Percentiles rank a stretch among this genome's conserved stretches.
These are phyloP conservation scores for Formica selysi DNA, from an alignment of 1,140 invertebrate species.

Conservation along the genomic window DNA sequence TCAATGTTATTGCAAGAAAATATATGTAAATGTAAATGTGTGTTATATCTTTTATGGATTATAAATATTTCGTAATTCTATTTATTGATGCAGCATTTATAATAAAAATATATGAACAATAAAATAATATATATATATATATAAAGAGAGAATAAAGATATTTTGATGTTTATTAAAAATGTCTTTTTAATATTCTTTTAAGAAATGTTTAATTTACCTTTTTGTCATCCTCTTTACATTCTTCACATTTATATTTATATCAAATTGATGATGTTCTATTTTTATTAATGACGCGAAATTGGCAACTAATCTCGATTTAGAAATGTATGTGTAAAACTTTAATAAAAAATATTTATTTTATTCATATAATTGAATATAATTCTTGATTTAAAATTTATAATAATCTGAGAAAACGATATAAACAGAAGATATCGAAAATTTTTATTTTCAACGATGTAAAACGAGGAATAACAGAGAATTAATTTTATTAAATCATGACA, in stretches of 20 bases:
- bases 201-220: conserved; percentile 5
- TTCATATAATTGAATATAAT: neutral
- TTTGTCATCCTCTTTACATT: neutral
- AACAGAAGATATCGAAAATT: neutral
- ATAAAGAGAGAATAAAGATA: neutral
- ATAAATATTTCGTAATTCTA: conserved; percentile 36
- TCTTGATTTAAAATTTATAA: neutral
- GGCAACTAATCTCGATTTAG: conserved; percentile 30
- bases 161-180: conserved; percentile 31
- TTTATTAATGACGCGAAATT: neutral
- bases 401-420: neutral
- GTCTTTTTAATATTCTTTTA: neutral
- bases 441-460: neutral
- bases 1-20: conserved; percentile 39
- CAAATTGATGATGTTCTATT: neutral
- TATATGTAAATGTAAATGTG: neutral
- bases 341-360: neutral
- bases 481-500: conserved; percentile 69
- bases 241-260: neutral
- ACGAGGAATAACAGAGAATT: conserved; percentile 17
- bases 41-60: conserved; percentile 25
- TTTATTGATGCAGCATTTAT: conserved; percentile 43
- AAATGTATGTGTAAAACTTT: conserved; percentile 14
- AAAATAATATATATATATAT: neutral
- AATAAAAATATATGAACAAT: conserved; percentile 42